Base-by-base conservation (phyloP, 2,888 invertebrate species). In the Agrochola circellaris region DNA sequence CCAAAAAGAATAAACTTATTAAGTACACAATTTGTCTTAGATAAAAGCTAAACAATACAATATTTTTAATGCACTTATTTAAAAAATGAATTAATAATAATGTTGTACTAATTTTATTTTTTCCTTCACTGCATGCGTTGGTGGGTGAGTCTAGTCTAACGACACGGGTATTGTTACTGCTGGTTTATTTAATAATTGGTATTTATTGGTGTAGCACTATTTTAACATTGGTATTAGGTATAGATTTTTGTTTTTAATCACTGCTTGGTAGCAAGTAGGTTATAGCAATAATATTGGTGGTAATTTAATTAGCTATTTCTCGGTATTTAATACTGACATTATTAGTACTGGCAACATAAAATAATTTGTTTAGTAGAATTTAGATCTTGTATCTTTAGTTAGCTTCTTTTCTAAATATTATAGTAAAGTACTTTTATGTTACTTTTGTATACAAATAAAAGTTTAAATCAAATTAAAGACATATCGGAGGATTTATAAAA, bases 91-190 rank as follows among this genome's bases (percentile, higher is more conserved):
- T 48, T 8, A 56, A 48, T 58, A 48, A 15, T 65, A 48, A 42
- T 64, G 4, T 2, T 58, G n/a, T 58, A 54, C 2, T 77, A 48
- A n/a, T 23, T 42, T 76, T 70, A 75, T 66, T 84, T 67, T 78
- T 83, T 62, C 83, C 61, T 79, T 62, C 58, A 78, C 48, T 90
- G 92, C 91, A 90, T 92, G 90, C 77, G 65, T 74, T 85, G 79
- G 89, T 90, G 91, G 92, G 91, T 88, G 69, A 80, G 74, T 87
- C 84, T 89, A 89, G 90, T 89, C 86, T 90, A 89, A 90, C 79
- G 38, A 70, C 84, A 84, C 85, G 91, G 92, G 92, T 90, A 90
- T 90, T 89, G 88, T 88, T 83, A 82, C 74, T 91, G 90, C 42
- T 80, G 72, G 58, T 88, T 82, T 75, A 80, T 79, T 84, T 73